These are phyloP conservation scores for Melanophora roralis DNA, from an alignment of 2,888 invertebrate genomes.

Conservation along the genomic window DNA sequence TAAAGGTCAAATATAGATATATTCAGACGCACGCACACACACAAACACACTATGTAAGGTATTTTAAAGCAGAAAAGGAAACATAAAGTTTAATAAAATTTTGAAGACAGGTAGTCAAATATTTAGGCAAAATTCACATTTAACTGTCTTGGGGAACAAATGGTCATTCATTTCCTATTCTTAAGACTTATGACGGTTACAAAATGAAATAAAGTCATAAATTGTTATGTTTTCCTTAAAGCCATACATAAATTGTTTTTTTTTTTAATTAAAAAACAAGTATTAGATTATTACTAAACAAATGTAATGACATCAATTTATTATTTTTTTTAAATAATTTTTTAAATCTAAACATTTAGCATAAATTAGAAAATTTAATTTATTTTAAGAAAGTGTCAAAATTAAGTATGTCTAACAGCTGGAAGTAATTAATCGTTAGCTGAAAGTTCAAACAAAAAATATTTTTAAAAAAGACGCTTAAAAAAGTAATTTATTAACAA, in stretches of 20 bases:
- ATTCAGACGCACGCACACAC: neutral
- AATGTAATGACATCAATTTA: slow-evolving; percentile 3
- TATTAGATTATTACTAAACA: neutral
- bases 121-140: slow-evolving; percentile 34
- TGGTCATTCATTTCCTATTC: neutral
- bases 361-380: neutral
- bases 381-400: too few relatives aligned
- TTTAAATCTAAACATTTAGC: too few relatives aligned
- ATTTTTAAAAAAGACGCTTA: too few relatives aligned
- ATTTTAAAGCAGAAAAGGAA: neutral
- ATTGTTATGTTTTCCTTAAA: neutral
- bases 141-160: neutral
- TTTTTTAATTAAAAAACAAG: neutral
- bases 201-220: slow-evolving; percentile 26
- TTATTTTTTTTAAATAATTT: neutral
- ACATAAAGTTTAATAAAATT: slow-evolving; percentile 23
- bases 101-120: neutral
- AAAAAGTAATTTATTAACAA: too few relatives aligned
- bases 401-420: too few relatives aligned
- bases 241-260: neutral
- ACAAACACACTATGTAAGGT: neutral
- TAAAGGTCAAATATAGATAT: neutral
- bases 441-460: too few relatives aligned
- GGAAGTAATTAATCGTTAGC: too few relatives aligned
- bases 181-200: neutral